These are phyloP conservation scores for Heliocidaris erythrogramma DNA, from an alignment of 35 echinoderm and acorn worm species.

Conservation along the genomic window DNA sequence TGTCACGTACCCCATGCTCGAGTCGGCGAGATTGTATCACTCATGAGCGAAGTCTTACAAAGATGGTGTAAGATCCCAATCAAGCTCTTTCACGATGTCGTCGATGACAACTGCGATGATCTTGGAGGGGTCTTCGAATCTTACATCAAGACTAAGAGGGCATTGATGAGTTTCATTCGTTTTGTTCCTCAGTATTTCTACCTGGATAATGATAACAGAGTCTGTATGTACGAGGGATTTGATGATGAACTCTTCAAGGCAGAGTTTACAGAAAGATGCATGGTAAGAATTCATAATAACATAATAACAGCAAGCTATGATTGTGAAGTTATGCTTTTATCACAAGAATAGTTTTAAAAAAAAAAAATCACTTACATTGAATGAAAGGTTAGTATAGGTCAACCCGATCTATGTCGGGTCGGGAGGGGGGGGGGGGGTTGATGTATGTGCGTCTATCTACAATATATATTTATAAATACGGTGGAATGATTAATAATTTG, in stretches of 20 bases:
- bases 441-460: too few species aligned
- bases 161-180: conserved; percentile 7
- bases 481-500: too few species aligned
- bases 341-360: too few species aligned
- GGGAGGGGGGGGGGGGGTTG: too few species aligned
- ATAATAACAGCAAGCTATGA: too few species aligned
- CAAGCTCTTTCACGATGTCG: neutral
- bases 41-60: neutral
- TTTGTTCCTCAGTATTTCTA: conserved; percentile 44
- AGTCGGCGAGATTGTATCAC: neutral
- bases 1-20: neutral
- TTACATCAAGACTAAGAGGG: conserved; percentile 1
- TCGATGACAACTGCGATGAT: neutral
- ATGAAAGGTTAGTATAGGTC: too few species aligned
- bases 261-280: neutral
- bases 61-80: neutral
- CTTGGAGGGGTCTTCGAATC: neutral
- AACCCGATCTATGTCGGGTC: too few species aligned
- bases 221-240: conserved; percentile 28
- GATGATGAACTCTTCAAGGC: neutral
- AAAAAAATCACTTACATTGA: too few species aligned
- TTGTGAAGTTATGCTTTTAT: too few species aligned
- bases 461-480: too few species aligned
- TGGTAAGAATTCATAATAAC: neutral
- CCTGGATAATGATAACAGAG: conserved; percentile 9